Percentiles rank a stretch among this genome's conserved stretches.
Evolutionary conservation across 2,888 invertebrate genomes (phyloP).

Genomic region (Eudemis profundana): DNA sequence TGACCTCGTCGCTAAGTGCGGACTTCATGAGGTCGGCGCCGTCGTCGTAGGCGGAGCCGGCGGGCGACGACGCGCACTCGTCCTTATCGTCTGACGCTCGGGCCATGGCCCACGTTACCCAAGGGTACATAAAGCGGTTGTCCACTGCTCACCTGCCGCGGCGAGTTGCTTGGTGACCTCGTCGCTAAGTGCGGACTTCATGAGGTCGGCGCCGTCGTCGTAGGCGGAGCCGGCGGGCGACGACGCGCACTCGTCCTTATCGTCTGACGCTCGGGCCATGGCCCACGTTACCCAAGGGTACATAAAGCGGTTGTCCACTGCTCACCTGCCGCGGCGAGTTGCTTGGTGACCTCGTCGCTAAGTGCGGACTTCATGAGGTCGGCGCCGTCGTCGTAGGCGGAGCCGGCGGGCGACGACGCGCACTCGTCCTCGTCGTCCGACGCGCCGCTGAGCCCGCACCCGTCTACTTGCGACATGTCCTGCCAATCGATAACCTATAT

Average conservation of each 20-base stretch:
- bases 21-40: conserved; percentile 93
- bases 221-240: conserved; percentile 92
- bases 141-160: conserved; percentile 90
- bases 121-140: too few species aligned
- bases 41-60: conserved; percentile 91
- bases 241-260: too few species aligned
- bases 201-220: conserved; percentile 93
- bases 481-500: conserved; percentile 46
- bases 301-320: conserved; percentile 59
- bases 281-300: too few species aligned
- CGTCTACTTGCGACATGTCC: conserved; percentile 82
- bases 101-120: too few species aligned
- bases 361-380: conserved; percentile 94
- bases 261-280: too few species aligned
- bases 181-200: conserved; percentile 94
- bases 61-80: conserved; percentile 92
- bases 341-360: conserved; percentile 98
- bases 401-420: conserved; percentile 92
- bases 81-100: conserved; percentile 91
- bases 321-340: conserved; percentile 97
- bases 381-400: conserved; percentile 91
- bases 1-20: conserved; percentile 96
- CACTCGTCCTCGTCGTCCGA: conserved; percentile 93
- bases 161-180: conserved; percentile 98
- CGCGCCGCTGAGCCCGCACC: conserved; percentile 84